Conservation (phyloP, 1,140 invertebrate species). For the Eriocheir sinensis region DNA sequence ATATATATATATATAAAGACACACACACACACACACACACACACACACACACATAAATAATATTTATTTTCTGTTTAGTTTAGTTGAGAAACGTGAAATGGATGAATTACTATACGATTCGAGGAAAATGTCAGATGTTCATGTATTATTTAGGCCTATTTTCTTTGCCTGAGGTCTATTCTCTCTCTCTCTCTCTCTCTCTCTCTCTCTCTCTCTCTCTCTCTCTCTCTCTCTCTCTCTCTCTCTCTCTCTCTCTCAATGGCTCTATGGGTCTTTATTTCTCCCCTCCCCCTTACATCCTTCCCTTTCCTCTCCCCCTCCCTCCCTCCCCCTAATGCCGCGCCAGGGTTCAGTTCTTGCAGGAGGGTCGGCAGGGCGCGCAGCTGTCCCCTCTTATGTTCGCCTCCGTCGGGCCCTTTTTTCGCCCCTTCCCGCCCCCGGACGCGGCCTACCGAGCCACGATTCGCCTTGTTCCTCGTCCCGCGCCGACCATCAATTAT, state of each 20-base stretch:
- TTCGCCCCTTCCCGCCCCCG: neutral
- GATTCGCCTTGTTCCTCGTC: neutral
- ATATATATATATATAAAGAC: no score
- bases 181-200: neutral
- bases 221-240: neutral
- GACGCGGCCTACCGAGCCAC: neutral
- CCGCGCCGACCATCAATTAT: neutral
- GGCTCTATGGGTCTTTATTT: neutral
- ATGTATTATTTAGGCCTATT: no score
- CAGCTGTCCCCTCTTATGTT: no score
- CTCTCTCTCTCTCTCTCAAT: constrained; percentile 33
- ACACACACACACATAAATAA: neutral
- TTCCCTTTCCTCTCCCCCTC: neutral
- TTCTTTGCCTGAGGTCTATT: neutral
- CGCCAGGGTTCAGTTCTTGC: no score
- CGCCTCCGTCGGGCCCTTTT: neutral
- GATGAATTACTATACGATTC: no score
- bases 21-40: constrained; percentile 14
- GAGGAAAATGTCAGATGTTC: no score
- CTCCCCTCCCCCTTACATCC: neutral
- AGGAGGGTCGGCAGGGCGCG: no score
- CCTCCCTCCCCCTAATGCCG: no score
- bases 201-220: constrained; percentile 37
- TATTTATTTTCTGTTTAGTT: neutral
- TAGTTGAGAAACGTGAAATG: no score